A percentile compares a stretch with the other conserved stretches of the same genome.
Evolutionary conservation across 2,797 vertebrate species (phyloP).

Genomic region (Lagocephalus sceleratus): DNA sequence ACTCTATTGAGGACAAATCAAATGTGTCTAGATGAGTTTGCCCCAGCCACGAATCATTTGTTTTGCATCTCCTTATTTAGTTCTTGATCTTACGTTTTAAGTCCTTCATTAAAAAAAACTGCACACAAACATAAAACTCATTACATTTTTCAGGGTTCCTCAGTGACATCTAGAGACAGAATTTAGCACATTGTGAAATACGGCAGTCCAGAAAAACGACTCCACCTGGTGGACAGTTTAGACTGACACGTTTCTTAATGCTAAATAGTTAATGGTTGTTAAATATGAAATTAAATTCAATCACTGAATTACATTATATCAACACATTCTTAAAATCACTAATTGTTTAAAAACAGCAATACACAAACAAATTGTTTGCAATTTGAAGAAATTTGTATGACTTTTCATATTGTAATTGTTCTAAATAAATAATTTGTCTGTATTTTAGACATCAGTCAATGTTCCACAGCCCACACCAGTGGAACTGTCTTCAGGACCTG

Average conservation of each 20-base stretch:
- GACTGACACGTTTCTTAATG: neutral
- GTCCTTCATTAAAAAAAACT: neutral
- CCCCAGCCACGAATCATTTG: too few relatives aligned
- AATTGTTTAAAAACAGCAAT: neutral
- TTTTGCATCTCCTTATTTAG: neutral
- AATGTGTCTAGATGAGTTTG: neutral
- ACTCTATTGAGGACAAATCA: constrained; percentile 46
- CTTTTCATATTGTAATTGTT: too few relatives aligned
- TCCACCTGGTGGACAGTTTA: constrained; percentile 39
- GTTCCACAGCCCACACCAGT: constrained; percentile 52
- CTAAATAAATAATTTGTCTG: constrained; percentile 18
- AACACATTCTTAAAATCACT: too few relatives aligned
- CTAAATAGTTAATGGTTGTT: neutral
- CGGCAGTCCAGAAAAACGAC: constrained; percentile 3
- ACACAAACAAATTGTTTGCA: too few relatives aligned
- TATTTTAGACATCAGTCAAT: constrained; percentile 58
- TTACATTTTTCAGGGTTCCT: neutral
- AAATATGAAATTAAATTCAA: neutral
- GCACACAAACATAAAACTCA: neutral
- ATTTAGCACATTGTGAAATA: too few relatives aligned
- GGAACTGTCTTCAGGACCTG: constrained; percentile 56
- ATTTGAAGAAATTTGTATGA: neutral
- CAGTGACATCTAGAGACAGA: too few relatives aligned
- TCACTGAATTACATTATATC: neutral
- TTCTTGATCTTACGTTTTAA: constrained; percentile 7